Base-by-base conservation (phyloP, 2,113 vertebrate genomes). In the Larimichthys polyactis region DNA sequence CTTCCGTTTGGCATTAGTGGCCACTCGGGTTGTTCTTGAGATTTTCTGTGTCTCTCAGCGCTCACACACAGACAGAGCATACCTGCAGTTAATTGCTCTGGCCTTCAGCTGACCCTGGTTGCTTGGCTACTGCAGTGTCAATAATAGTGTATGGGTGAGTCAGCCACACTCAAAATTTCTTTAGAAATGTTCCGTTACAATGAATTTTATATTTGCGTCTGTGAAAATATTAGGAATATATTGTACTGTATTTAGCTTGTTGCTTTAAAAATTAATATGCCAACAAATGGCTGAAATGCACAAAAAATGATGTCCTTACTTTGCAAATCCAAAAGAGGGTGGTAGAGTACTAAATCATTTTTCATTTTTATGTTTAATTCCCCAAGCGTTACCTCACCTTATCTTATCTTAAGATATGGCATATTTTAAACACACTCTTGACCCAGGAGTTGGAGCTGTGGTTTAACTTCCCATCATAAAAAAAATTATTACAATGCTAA, bases 391-490 rank as follows among this genome's bases (percentile, higher is more conserved):
- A 43, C 58, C n/a, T 71, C 66, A 55, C 59, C 62, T 69, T 75
- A 77, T 85, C 58, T 83, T 59, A 84, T 83, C 81, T 83, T 74
- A 66, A 54, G 27, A 59, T 44, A 40, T n/a, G 12, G 48, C 43
- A 36, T 51, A 49, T 55, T 77, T 63, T 32, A 76, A 88, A 84
- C 75, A 55, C 32, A 51, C 12, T 58, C 24, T 79, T 84, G 67
- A 76, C 49, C 29, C 59, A 57, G 9, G n/a, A 65, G 57, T 76
- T 11, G 15, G 46, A 62, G 43, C 32, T 79, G 71, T 51, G 20
- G 49, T 76, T 72, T 52, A 22, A 83, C 54, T 72, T 75, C 60
- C 48, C 32, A 77, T 63, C 49, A 15, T 58, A 32, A 64, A 72
- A 36, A 70, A 17, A 14, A 20, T 49, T 51, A 22, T 48, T 64